Evolutionary conservation across 2,113 vertebrate species (phyloP).

Genomic region (Poecile atricapillus): DNA sequence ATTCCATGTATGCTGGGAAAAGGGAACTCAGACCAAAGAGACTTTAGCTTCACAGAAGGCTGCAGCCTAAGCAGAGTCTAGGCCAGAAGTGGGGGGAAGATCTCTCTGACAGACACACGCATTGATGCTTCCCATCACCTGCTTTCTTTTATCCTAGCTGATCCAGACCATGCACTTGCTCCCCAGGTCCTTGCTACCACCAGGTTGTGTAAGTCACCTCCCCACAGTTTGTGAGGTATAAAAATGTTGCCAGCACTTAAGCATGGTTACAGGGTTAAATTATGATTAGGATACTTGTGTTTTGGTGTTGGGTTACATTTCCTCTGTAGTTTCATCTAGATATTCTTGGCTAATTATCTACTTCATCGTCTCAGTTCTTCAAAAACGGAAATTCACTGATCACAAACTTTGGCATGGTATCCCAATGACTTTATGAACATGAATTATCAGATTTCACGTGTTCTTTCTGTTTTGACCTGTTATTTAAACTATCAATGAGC

Average conservation of each 20-base stretch:
- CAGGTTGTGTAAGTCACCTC: not conserved
- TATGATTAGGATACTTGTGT: not conserved
- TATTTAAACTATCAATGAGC: not conserved
- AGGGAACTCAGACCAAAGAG: slow-evolving; percentile 28
- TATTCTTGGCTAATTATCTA: not conserved
- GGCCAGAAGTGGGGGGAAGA: not conserved
- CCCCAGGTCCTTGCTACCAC: not conserved
- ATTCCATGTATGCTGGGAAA: not conserved
- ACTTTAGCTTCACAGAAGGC: not conserved
- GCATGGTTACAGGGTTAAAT: not conserved
- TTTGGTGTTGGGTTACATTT: not conserved
- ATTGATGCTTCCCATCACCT: not conserved
- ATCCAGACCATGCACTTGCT: not conserved
- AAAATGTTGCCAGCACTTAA: not conserved
- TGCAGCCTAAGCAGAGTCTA: not conserved
- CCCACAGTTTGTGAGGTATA: not conserved
- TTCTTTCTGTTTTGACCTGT: not conserved
- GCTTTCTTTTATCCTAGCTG: not conserved
- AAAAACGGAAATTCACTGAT: not conserved
- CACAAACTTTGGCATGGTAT: not conserved
- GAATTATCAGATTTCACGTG: not conserved
- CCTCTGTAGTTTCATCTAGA: not conserved
- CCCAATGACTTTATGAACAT: not conserved
- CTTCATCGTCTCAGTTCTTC: not conserved
- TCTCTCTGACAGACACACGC: not conserved